Evolutionary conservation across 2,888 invertebrate genomes (phyloP).

Genomic region (Frankliniella fusca): DNA sequence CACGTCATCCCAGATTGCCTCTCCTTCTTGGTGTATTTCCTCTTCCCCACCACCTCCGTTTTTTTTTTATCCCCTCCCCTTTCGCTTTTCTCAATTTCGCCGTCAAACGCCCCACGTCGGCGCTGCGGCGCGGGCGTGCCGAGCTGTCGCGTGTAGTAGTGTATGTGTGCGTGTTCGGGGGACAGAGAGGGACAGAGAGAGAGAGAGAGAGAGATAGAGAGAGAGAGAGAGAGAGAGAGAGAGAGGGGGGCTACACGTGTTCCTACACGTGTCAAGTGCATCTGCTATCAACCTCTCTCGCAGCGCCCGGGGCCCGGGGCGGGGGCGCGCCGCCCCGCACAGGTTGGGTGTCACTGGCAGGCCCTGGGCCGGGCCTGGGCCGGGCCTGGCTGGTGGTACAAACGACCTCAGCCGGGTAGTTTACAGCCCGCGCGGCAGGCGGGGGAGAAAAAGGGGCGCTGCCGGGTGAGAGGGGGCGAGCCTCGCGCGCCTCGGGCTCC

Average conservation of each 20-base stretch:
- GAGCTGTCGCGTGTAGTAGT: not conserved
- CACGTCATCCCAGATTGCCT: not conserved
- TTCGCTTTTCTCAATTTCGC: not conserved
- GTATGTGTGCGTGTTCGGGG: slow-evolving; percentile 2
- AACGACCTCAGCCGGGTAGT: too few species aligned
- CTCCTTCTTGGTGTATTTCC: not conserved
- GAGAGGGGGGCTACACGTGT: not conserved
- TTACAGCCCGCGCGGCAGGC: too few species aligned
- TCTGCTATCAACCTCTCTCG: not conserved
- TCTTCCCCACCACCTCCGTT: too few species aligned
- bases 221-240: slow-evolving; percentile 30
- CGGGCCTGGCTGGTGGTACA: too few species aligned
- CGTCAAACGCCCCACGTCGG: not conserved
- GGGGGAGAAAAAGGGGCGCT: too few species aligned
- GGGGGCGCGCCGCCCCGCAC: not conserved
- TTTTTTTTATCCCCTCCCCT: not conserved
- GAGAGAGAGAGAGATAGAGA: slow-evolving; percentile 35
- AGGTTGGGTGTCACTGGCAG: not conserved
- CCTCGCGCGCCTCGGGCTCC: too few species aligned
- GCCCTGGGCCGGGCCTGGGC: too few species aligned
- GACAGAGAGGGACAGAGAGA: slow-evolving; percentile 15
- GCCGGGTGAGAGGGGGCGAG: too few species aligned
- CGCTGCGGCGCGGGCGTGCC: not conserved
- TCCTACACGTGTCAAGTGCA: not conserved
- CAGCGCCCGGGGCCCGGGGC: not conserved